These are phyloP conservation scores for Pangasius larnaudii DNA, from an alignment of 2,797 vertebrate genomes.

Conservation along the genomic window DNA sequence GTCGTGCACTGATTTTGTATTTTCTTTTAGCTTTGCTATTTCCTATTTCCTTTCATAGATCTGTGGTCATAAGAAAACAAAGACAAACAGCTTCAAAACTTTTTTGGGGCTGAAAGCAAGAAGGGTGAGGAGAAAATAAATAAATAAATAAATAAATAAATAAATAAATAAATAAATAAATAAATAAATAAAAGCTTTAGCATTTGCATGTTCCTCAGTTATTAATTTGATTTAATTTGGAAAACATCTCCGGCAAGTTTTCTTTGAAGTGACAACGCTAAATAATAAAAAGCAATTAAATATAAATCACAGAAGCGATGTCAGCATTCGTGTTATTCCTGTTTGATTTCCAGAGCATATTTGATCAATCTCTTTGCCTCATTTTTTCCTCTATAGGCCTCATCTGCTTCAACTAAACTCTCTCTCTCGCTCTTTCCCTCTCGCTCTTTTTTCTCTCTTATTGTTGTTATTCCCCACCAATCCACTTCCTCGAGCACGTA, in stretches of 20 bases:
- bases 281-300: constrained; percentile 86
- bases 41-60: constrained; percentile 18
- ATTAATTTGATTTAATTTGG: constrained; percentile 80
- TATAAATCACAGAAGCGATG: constrained; percentile 80
- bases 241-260: constrained; percentile 80
- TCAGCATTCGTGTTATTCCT: constrained; percentile 75
- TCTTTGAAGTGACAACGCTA: constrained; percentile 85
- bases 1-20: neutral
- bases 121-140: neutral
- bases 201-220: constrained; percentile 68
- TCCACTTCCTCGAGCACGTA: constrained; percentile 83
- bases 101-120: constrained; percentile 25
- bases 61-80: constrained; percentile 29
- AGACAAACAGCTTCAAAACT: constrained; percentile 57
- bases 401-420: constrained; percentile 81
- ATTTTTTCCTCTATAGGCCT: constrained; percentile 71
- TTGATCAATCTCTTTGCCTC: constrained; percentile 77
- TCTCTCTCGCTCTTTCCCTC: constrained; percentile 36
- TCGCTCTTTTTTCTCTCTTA: constrained; percentile 32
- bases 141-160: neutral
- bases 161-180: neutral
- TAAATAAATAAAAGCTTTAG: constrained; percentile 46
- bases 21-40: neutral
- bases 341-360: constrained; percentile 81
- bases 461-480: constrained; percentile 78